Percentiles rank a stretch among this genome's conserved stretches.
phyloP scores from a whole-genome alignment of 1,140 invertebrate species.

The Drosophila eugracilis region DNA sequence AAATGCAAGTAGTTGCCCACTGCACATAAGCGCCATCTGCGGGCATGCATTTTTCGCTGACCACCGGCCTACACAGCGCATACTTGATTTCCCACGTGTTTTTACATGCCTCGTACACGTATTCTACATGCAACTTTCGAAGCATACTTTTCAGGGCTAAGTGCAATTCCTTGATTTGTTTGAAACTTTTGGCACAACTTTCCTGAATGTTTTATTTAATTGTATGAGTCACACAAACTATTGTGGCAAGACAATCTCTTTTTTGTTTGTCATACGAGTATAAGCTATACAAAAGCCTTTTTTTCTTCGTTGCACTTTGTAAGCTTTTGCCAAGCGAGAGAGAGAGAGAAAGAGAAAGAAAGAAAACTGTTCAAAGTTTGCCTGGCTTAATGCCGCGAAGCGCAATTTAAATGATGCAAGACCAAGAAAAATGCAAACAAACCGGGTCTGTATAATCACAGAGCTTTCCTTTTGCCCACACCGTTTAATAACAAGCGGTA shows the following conservation, averaged over 20 bases:
- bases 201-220: slow-evolving; percentile 13
- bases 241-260: neutral
- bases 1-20: neutral
- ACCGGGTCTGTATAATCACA: neutral
- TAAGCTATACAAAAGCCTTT: neutral
- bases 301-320: too few relatives aligned
- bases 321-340: slow-evolving; percentile 14
- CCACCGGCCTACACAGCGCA: slow-evolving; percentile 8
- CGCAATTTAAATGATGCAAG: slow-evolving; percentile 11
- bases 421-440: slow-evolving; percentile 12
- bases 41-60: slow-evolving; percentile 10
- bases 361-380: slow-evolving; percentile 9
- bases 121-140: slow-evolving; percentile 33
- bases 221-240: slow-evolving; percentile 5
- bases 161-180: neutral
- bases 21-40: slow-evolving; percentile 17
- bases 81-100: slow-evolving; percentile 20
- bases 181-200: neutral
- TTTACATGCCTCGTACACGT: slow-evolving; percentile 13
- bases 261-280: slow-evolving; percentile 1
- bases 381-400: slow-evolving; percentile 29
- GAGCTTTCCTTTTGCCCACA: neutral
- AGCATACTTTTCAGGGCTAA: slow-evolving; percentile 15
- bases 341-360: too few relatives aligned
- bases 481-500: neutral